These are phyloP conservation scores for Noctua janthina DNA, from an alignment of 2,888 invertebrate genomes.

Conservation along the genomic window DNA sequence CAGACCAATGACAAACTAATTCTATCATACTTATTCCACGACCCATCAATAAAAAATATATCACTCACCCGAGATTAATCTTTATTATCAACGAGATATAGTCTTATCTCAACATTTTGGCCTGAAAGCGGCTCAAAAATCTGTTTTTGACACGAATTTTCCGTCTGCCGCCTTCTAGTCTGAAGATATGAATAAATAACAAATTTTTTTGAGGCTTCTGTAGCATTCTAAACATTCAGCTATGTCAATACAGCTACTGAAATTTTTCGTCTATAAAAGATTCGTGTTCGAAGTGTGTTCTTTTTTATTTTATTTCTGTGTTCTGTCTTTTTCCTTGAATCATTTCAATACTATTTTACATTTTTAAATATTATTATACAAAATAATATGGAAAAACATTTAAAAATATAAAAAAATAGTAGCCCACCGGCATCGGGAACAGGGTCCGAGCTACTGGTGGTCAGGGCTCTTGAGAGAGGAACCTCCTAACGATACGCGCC, in stretches of 20 bases:
- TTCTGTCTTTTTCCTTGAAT: no score
- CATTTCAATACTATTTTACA: no score
- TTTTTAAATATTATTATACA: no score
- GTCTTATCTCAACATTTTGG: slow-evolving; percentile 5
- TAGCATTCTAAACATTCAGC: neutral
- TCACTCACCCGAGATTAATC: neutral
- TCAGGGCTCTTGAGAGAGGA: no score
- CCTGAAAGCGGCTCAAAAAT: slow-evolving; percentile 5
- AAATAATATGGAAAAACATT: no score
- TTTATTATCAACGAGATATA: slow-evolving; percentile 16
- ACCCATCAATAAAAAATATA: slow-evolving; percentile 2
- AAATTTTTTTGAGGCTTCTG: neutral
- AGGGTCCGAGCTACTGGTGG: no score
- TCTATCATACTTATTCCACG: neutral
- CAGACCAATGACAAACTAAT: neutral
- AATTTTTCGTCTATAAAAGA: neutral
- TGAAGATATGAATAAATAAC: neutral
- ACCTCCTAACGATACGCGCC: no score
- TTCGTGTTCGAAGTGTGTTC: neutral
- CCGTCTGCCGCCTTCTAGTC: neutral
- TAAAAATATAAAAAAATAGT: no score
- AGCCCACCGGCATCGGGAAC: no score
- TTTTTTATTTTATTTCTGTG: no score
- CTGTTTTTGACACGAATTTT: slow-evolving; percentile 15
- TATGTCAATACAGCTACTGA: no score